Evolutionary conservation across 2,888 invertebrate genomes (phyloP), one percentile per base, ranked within the genome.

Genomic region (Tillus elongatus): DNA sequence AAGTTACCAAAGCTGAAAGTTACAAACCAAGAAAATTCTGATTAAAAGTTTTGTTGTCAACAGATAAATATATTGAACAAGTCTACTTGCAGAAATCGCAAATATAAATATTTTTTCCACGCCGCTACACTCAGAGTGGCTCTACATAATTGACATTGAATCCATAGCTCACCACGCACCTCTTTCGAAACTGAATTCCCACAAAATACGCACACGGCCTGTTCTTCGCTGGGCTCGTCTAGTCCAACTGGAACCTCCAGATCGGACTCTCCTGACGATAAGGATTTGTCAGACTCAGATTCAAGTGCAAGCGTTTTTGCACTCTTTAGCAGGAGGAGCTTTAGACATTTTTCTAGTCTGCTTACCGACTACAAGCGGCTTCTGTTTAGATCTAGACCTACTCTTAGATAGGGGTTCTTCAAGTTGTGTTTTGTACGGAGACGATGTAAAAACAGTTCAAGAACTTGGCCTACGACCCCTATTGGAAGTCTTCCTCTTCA

Each of bases 401-500:
- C 24, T 19, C 24, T 29, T 29, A 10, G 30, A 29, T 29, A 29
- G 10, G 30, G 30, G 10, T 29, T 29, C 30, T 29, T 29, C 30
- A 29, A 29, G 30, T 6, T 29, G 30, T 29, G 11, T 10, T 29
- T 29, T 29, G 30, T 29, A 29, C 30, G 30, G 30, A 29, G 30
- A 29, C 30, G 11, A 29, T 29, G 30, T 29, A 10, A 29, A 29
- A 29, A 29, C 30, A 29, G 30, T 10, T 6, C n/a, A 29, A 29
- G 30, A 29, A 29, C 30, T 29, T 10, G 11, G 30, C 30, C 10
- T 29, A 29, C 30, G 30, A 29, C 30, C n/a, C 10, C 30, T 29
- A 10, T 29, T 29, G 30, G 30, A 29, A 29, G 30, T 29, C 30
- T 29, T 29, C 30, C 30, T 29, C 30, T 29, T 29, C 30, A 29